Evolutionary conservation across 2,888 invertebrate genomes (phyloP), one percentile per base, ranked within the genome.

Genomic region (Chaetogeoica ovagalla): DNA sequence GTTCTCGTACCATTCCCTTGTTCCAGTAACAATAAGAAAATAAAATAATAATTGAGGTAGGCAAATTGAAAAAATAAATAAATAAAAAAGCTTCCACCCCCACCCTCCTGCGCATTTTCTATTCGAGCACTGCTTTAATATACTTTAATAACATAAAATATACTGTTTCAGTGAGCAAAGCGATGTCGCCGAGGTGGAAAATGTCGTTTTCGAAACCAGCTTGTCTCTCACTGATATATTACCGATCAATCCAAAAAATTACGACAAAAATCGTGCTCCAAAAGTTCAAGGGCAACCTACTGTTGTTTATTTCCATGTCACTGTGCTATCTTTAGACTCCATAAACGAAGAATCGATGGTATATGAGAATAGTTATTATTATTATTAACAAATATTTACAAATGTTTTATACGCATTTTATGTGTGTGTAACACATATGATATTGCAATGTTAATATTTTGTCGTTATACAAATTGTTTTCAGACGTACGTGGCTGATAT

Each of bases 321-420:
- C 95, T 13, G 95, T 95, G 1, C 88, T 95, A 82, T 95, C 95
- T 70, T 87, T 96, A 84, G 96, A 96, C 88, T 96, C 96, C n/a
- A 96, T 97, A 83, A 95, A 96, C 85, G 97, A 96, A 86, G 95
- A 96, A 87, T 95, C 95, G 65, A 97, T 97, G 96, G 94, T 93
- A 86, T 19, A 19, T 1, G 13, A 5, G 17, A 55, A 55, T 8
- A 55, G 19, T 55, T 55, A 6, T 19, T 55, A 55, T 8, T 7
- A 43, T 43, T 43, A 9, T 9, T 7, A 43, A 43, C 8, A 9
- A 48, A 48, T 15, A 48, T 15, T 48, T 1, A 48, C 48, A 11
- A 48, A 48, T 13, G 48, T 13, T 1, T 30, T 30, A 30, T 4
- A 30, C 30, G 30, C 30, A 30, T 30, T n/a, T 9, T 9, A 43